Evolutionary conservation across 2,113 vertebrate genomes (phyloP).

Genomic region (Laterallus jamaicensis): DNA sequence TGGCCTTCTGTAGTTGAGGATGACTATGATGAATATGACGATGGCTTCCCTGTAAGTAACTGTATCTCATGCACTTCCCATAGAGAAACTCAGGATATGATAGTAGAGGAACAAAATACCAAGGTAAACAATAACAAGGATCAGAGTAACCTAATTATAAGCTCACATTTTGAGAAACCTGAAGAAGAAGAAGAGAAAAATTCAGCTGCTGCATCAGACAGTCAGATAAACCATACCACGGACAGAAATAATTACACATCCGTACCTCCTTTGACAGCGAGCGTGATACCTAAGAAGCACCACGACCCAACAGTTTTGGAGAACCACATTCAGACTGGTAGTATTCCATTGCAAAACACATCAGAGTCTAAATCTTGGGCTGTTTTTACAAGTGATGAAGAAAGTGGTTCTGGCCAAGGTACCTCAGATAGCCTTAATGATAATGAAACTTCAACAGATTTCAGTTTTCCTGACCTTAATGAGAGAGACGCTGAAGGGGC

Average conservation of each 20-base stretch:
- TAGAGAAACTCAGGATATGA: slow-evolving; percentile 79
- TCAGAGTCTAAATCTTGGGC: slow-evolving; percentile 77
- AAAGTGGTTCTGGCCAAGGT: slow-evolving; percentile 90
- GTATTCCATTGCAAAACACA: slow-evolving; percentile 37
- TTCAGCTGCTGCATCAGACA: slow-evolving; percentile 40
- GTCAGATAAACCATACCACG: slow-evolving; percentile 6
- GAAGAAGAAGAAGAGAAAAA: slow-evolving; percentile 74
- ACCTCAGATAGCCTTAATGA: slow-evolving; percentile 86
- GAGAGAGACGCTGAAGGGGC: slow-evolving; percentile 82
- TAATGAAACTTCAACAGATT: slow-evolving; percentile 95
- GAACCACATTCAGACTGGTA: slow-evolving; percentile 71
- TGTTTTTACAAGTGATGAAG: slow-evolving; percentile 83
- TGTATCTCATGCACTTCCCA: slow-evolving; percentile 83
- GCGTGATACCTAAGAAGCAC: slow-evolving; percentile 36
- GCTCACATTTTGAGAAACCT: slow-evolving; percentile 69
- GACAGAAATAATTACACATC: slow-evolving; percentile 40
- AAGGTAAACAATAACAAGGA: slow-evolving; percentile 74
- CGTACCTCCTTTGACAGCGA: slow-evolving; percentile 9
- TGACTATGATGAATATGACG: slow-evolving; percentile 72
- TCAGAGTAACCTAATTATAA: slow-evolving; percentile 72
- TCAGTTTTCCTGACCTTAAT: slow-evolving; percentile 88
- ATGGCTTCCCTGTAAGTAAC: slow-evolving; percentile 73
- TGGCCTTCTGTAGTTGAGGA: slow-evolving; percentile 70
- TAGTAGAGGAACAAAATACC: slow-evolving; percentile 73
- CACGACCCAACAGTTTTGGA: slow-evolving; percentile 69